A percentile compares a stretch with the other conserved stretches of the same genome.
Evolutionary conservation across 2,888 invertebrate genomes (phyloP).

Genomic region (Lepidocyrtinus sp.): DNA sequence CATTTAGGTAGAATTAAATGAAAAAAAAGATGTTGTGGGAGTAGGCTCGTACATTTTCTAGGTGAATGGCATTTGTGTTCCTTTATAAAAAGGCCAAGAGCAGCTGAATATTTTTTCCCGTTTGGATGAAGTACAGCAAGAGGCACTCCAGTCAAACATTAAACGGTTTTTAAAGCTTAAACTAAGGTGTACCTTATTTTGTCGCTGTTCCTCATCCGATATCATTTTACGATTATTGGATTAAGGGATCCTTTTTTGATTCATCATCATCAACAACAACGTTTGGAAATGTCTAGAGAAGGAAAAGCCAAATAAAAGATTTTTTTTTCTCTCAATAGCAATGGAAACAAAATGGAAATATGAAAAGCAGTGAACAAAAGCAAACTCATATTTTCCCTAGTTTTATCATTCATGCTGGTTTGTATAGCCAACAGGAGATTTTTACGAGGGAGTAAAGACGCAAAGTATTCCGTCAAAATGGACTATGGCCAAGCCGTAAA

Average conservation of each 20-base stretch:
- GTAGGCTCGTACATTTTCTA: conserved; percentile 2
- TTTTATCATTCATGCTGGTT: conserved; percentile 31
- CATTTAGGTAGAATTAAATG: conserved; percentile 18
- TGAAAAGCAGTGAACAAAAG: background rate
- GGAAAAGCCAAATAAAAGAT: too few relatives aligned
- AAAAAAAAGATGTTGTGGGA: background rate
- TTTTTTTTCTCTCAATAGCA: background rate
- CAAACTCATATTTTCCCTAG: background rate
- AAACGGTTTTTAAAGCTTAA: background rate
- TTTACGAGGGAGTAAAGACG: conserved; percentile 6
- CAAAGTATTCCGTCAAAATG: background rate
- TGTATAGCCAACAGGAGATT: conserved; percentile 37
- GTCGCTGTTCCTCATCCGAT: conserved; percentile 15
- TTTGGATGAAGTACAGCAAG: conserved; percentile 4
- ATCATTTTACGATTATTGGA: conserved; percentile 62
- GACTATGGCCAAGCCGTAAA: conserved; percentile 8
- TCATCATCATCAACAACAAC: background rate
- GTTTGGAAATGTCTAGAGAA: conserved; percentile 9
- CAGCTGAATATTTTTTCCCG: conserved; percentile 7
- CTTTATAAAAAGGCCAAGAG: background rate
- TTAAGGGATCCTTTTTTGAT: conserved; percentile 50
- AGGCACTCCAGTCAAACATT: background rate
- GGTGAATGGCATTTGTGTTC: background rate
- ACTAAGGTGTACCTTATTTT: background rate
- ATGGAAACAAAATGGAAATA: background rate